phyloP scores from a whole-genome alignment of 2,113 vertebrate genomes.

The Pituophis catenifer region DNA sequence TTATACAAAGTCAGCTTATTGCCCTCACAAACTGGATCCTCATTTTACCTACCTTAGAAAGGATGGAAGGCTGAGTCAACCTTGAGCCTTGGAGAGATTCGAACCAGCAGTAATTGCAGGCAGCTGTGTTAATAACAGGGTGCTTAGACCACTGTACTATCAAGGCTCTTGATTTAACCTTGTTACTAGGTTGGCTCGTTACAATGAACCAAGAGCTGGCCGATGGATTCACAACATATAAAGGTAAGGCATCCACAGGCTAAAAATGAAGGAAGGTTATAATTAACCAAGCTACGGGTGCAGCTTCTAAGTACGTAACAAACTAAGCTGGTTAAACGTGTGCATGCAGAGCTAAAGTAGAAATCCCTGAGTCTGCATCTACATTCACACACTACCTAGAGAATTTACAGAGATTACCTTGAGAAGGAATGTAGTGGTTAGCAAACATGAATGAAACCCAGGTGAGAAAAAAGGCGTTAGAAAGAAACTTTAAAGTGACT shows the following conservation, averaged over 20 bases:
- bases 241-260: background rate
- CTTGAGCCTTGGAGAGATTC: too few relatives aligned
- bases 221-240: background rate
- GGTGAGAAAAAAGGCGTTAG: background rate
- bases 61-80: too few relatives aligned
- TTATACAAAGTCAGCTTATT: too few relatives aligned
- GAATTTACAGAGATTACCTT: background rate
- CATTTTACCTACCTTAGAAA: too few relatives aligned
- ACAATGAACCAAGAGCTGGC: background rate
- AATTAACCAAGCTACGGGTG: background rate
- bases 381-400: background rate
- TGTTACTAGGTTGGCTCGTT: background rate
- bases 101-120: too few relatives aligned
- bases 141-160: too few relatives aligned
- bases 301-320: background rate
- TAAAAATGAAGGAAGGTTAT: background rate
- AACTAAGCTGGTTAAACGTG: background rate
- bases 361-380: background rate
- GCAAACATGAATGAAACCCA: background rate
- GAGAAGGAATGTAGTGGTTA: background rate
- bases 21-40: too few relatives aligned
- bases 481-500: background rate
- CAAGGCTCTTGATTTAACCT: background rate
- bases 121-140: too few relatives aligned
- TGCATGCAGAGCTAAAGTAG: background rate